Conservation (phyloP, 2,888 invertebrate species). For the Strigamia crassipes region DNA sequence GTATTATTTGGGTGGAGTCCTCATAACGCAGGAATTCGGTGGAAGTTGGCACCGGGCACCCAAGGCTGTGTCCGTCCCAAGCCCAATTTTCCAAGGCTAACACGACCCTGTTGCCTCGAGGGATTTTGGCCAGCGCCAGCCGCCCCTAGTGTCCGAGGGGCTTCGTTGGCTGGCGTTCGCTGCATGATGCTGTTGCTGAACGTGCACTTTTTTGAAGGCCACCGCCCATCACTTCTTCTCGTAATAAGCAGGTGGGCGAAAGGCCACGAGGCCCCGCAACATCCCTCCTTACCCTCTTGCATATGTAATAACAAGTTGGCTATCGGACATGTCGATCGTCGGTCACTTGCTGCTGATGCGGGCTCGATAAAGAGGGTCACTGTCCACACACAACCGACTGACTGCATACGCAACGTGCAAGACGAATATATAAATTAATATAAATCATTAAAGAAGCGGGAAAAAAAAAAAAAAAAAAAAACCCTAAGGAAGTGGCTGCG, state of each 20-base stretch:
- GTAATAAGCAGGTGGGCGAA: slow-evolving; percentile 36
- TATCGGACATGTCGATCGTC: slow-evolving; percentile 6
- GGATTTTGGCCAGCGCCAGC: slow-evolving; percentile 22
- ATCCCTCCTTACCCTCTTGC: neutral
- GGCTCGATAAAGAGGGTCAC: slow-evolving; percentile 1
- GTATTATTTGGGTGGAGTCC: slow-evolving; percentile 45
- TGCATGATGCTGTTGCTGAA: slow-evolving; percentile 7
- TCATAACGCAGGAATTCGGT: slow-evolving; percentile 36
- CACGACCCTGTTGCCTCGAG: neutral
- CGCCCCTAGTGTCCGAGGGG: slow-evolving; percentile 13
- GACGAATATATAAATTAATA: neutral
- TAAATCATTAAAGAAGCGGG: no score
- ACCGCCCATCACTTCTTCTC: slow-evolving; percentile 14
- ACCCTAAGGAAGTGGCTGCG: neutral
- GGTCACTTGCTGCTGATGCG: neutral
- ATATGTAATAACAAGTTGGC: slow-evolving; percentile 4
- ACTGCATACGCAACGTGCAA: neutral
- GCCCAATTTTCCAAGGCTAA: slow-evolving; percentile 44
- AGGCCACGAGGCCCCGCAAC: slow-evolving; percentile 6
- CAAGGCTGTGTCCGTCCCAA: slow-evolving; percentile 26
- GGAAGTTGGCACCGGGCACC: neutral
- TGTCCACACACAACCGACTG: neutral
- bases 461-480: no score
- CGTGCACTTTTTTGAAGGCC: slow-evolving; percentile 45
- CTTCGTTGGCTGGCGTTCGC: neutral